phyloP scores from a whole-genome alignment of 1,140 invertebrate genomes.

The Drosophila baimaii region DNA sequence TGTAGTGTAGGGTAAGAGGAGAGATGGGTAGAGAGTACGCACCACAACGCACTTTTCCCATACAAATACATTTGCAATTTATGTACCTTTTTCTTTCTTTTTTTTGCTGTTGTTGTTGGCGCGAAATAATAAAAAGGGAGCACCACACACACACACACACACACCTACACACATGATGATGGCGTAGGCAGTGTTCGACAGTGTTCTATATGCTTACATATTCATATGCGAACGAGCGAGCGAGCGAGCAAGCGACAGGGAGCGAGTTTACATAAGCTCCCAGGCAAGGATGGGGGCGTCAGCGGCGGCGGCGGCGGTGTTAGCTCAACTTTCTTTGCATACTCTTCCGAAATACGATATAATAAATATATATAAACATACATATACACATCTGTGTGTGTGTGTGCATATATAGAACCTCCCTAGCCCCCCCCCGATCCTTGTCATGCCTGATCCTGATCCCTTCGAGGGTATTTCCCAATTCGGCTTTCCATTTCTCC shows the following conservation, averaged over 20 bases:
- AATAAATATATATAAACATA: background rate
- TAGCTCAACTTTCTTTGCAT: slow-evolving; percentile 46
- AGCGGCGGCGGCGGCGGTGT: background rate
- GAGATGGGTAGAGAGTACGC: slow-evolving; percentile 8
- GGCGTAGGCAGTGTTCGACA: slow-evolving; percentile 46
- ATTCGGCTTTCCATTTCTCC: slow-evolving; percentile 22
- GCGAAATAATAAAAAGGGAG: slow-evolving; percentile 62
- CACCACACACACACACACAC: slow-evolving; percentile 9
- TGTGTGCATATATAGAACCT: background rate
- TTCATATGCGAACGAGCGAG: slow-evolving; percentile 44
- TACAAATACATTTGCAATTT: slow-evolving; percentile 69
- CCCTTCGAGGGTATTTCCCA: slow-evolving; percentile 31
- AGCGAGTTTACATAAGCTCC: slow-evolving; percentile 51
- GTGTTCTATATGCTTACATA: slow-evolving; percentile 64
- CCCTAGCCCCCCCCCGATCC: background rate
- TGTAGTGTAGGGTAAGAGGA: background rate
- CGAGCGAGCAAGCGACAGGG: background rate
- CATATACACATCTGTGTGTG: background rate
- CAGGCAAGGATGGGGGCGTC: background rate
- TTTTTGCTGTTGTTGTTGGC: slow-evolving; percentile 24
- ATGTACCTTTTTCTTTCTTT: slow-evolving; percentile 51
- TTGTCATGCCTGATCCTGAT: slow-evolving; percentile 3
- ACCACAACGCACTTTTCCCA: slow-evolving; percentile 63
- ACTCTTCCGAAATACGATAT: slow-evolving; percentile 16
- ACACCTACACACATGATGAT: slow-evolving; percentile 3